Evolutionary conservation across 2,113 vertebrate genomes (phyloP).

Genomic region (Dasyornis broadbenti): DNA sequence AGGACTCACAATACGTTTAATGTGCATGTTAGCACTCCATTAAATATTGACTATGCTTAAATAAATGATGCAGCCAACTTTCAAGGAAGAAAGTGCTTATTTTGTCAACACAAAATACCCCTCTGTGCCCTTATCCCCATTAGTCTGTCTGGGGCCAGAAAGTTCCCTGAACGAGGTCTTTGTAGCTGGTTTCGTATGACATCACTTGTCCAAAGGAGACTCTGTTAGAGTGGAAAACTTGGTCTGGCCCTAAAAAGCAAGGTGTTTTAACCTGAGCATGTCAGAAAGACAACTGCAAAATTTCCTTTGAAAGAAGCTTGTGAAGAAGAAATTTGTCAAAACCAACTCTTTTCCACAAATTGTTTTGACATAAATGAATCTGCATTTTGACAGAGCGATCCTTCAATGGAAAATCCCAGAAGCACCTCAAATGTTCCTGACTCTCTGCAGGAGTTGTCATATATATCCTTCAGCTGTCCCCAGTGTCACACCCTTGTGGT

Average conservation of each 20-base stretch:
- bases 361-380: background rate
- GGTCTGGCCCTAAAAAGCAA: background rate
- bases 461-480: background rate
- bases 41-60: constrained; percentile 62
- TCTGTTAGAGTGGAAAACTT: background rate
- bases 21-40: constrained; percentile 31
- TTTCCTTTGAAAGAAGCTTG: background rate
- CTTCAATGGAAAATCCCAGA: background rate
- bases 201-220: background rate
- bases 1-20: constrained; percentile 2
- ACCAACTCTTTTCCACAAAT: background rate
- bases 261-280: background rate
- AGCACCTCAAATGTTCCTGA: background rate
- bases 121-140: background rate
- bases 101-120: constrained; percentile 39
- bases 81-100: constrained; percentile 53
- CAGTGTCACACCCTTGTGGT: rapidly evolving
- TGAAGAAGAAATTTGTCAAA: background rate
- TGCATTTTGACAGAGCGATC: background rate
- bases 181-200: background rate
- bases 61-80: constrained; percentile 51
- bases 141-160: background rate
- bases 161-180: constrained; percentile 4
- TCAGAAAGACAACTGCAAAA: background rate
- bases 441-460: rapidly evolving